A percentile compares a stretch with the other conserved stretches of the same genome.
These are phyloP conservation scores for Crocodylus rhombifer DNA, from an alignment of 2,797 vertebrate genomes.

Conservation along the genomic window DNA sequence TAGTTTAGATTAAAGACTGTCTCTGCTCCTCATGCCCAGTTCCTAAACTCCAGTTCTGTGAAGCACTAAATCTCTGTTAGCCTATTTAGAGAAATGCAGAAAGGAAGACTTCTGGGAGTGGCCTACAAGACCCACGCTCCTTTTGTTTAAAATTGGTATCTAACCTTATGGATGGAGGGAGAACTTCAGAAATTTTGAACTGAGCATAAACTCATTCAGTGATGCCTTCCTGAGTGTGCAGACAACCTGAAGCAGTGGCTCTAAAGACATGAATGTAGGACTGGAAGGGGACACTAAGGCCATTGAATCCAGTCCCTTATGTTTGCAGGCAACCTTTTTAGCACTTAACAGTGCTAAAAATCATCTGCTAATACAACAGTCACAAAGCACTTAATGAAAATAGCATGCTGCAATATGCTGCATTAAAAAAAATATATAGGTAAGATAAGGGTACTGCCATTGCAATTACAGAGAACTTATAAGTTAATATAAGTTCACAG, in stretches of 20 bases:
- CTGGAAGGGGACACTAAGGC: background rate
- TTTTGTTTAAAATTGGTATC: background rate
- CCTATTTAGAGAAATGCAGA: background rate
- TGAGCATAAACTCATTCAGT: background rate
- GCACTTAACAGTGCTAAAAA: too few species aligned
- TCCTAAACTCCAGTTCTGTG: too few species aligned
- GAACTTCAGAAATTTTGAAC: background rate
- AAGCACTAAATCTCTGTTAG: background rate
- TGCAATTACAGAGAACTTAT: too few species aligned
- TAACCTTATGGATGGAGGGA: background rate
- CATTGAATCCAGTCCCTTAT: too few species aligned
- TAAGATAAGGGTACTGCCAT: too few species aligned
- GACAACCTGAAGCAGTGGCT: background rate
- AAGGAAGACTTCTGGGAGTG: rapidly evolving
- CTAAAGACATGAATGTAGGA: background rate
- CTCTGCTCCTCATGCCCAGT: background rate
- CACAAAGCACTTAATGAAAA: too few species aligned
- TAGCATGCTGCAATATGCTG: too few species aligned
- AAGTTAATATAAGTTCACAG: too few species aligned
- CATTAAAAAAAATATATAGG: too few species aligned
- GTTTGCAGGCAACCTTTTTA: too few species aligned
- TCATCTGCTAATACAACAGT: too few species aligned
- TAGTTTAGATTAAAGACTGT: background rate
- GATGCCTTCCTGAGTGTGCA: background rate
- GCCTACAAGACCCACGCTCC: background rate